These are phyloP conservation scores for Aegithalos caudatus DNA, from an alignment of 2,113 vertebrate species.

Conservation along the genomic window DNA sequence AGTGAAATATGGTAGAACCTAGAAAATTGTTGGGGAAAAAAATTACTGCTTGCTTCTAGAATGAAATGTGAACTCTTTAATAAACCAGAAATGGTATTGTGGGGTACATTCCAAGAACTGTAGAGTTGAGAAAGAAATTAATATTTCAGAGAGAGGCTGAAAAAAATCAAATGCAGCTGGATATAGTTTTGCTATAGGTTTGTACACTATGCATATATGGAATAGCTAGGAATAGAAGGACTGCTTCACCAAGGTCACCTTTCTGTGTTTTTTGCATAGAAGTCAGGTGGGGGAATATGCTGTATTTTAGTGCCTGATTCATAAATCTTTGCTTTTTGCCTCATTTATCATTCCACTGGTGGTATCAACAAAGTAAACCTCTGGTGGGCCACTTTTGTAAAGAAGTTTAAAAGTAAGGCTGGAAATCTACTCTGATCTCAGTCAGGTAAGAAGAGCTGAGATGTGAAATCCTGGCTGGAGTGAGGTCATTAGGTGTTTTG, in stretches of 20 bases:
- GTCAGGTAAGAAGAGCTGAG: neutral
- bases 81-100: neutral
- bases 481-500: neutral
- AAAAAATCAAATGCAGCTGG: neutral
- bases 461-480: neutral
- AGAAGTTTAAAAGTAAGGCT: neutral
- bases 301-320: neutral
- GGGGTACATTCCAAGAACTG: neutral
- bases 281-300: neutral
- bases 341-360: neutral
- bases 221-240: neutral
- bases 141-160: neutral
- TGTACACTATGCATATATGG: neutral
- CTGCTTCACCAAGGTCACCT: neutral
- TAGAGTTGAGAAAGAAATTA: neutral
- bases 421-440: neutral
- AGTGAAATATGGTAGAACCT: neutral
- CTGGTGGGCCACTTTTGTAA: neutral
- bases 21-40: neutral
- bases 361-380: neutral
- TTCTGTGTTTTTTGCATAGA: neutral
- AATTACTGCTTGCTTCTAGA: neutral
- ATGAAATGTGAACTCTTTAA: neutral
- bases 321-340: neutral
- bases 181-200: neutral